Conservation (phyloP, 2,113 vertebrate genomes). For the Archilochus colubris region DNA sequence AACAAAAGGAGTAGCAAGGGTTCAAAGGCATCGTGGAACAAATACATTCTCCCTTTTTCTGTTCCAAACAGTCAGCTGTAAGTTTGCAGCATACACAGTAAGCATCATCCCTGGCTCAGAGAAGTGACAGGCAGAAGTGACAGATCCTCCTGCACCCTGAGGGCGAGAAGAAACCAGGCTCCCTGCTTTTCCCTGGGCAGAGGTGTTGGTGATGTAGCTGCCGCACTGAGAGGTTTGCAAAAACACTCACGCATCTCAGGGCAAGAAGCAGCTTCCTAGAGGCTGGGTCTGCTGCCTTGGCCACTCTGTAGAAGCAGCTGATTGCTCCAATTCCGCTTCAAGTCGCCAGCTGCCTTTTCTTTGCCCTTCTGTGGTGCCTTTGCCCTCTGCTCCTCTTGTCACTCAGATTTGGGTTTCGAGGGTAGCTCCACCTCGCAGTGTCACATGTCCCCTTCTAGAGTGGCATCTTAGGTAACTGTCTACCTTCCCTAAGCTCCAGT, state of each 20-base stretch:
- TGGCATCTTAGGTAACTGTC: background rate
- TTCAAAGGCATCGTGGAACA: background rate
- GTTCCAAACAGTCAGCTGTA: background rate
- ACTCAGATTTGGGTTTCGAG: background rate
- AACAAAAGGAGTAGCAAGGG: background rate
- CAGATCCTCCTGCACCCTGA: background rate
- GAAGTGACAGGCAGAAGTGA: background rate
- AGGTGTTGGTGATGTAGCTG: rapidly evolving
- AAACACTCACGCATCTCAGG: rapidly evolving
- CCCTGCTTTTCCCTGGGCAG: background rate
- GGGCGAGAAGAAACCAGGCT: background rate
- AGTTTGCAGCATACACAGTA: background rate
- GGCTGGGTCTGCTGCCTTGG: rapidly evolving
- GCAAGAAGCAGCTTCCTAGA: background rate
- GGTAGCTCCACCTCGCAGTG: background rate
- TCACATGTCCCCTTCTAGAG: background rate
- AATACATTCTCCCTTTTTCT: background rate
- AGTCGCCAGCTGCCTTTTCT: background rate
- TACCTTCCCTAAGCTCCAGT: background rate
- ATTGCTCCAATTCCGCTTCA: background rate
- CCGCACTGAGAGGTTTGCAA: background rate
- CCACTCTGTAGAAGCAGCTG: background rate
- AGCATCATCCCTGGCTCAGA: background rate
- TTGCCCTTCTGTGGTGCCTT: background rate
- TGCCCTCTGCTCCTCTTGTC: background rate